Evolutionary conservation across 1,140 invertebrate genomes (phyloP).

Genomic region (Leptinotarsa lineolata): DNA sequence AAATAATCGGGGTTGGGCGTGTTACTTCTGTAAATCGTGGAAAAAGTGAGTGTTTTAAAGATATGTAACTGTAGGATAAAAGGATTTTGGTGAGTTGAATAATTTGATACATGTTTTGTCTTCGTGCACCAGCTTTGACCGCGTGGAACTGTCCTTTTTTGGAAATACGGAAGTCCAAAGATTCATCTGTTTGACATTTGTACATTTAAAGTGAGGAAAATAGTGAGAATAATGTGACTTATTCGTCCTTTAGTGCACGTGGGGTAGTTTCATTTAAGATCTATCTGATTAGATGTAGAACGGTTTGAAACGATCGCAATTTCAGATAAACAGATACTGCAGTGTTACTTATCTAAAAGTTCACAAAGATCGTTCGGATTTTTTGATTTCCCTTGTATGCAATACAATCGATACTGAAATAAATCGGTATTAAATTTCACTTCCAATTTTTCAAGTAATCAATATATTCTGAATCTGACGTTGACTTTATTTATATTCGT

Average conservation of each 20-base stretch:
- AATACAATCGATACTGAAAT: slow-evolving; percentile 1
- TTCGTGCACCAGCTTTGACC: slow-evolving; percentile 22
- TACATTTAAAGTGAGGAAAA: slow-evolving; percentile 21
- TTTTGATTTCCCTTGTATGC: not conserved
- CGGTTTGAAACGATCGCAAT: not conserved
- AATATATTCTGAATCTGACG: slow-evolving; percentile 30
- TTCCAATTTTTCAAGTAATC: slow-evolving; percentile 24
- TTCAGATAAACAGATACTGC: not conserved
- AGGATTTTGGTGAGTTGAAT: slow-evolving; percentile 30
- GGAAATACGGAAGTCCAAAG: slow-evolving; percentile 25
- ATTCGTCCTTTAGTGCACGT: too few species aligned
- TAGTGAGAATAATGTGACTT: not conserved
- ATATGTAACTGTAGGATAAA: slow-evolving; percentile 39
- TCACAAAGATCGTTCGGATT: too few species aligned
- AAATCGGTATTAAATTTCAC: slow-evolving; percentile 11
- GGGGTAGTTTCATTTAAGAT: too few species aligned
- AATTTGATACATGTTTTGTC: slow-evolving; percentile 8
- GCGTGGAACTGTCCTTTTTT: slow-evolving; percentile 29
- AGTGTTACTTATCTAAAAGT: too few species aligned
- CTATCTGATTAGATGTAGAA: not conserved
- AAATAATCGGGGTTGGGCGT: slow-evolving; percentile 34
- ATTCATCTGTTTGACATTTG: slow-evolving; percentile 28
- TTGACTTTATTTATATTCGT: slow-evolving; percentile 32
- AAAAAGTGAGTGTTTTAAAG: slow-evolving; percentile 40
- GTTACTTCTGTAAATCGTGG: slow-evolving; percentile 34